Conservation (phyloP, 2,888 invertebrate genomes). For the Drosophila putrida region DNA sequence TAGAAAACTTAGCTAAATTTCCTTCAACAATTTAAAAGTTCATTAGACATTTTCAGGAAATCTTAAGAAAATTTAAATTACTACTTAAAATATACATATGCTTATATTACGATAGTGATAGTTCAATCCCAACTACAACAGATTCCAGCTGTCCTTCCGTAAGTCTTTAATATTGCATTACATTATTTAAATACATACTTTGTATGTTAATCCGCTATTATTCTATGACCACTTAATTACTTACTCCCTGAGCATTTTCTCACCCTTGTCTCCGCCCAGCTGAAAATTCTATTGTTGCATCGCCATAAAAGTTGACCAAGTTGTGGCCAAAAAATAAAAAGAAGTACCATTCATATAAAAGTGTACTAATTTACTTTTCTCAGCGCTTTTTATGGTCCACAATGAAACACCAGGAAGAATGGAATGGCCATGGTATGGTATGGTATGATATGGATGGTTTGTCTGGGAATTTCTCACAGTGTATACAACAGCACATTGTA, state of each 20-base stretch:
- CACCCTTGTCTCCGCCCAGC: slow-evolving; percentile 34
- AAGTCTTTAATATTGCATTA: slow-evolving; percentile 2
- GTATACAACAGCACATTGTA: slow-evolving; percentile 62
- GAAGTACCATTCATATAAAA: slow-evolving; percentile 55
- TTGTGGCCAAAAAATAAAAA: slow-evolving; percentile 17
- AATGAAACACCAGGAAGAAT: slow-evolving; percentile 29
- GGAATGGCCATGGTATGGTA: background rate
- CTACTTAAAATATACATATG: background rate
- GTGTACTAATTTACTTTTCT: slow-evolving; percentile 74
- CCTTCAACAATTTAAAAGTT: slow-evolving; percentile 14
- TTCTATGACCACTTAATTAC: slow-evolving; percentile 39
- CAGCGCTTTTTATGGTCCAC: slow-evolving; percentile 54
- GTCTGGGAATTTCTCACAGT: slow-evolving; percentile 77
- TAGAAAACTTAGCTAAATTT: slow-evolving; percentile 18
- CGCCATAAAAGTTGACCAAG: slow-evolving; percentile 68
- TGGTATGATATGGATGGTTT: slow-evolving; percentile 2
- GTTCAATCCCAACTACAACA: no score
- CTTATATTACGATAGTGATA: no score
- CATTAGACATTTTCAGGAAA: background rate
- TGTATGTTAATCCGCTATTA: slow-evolving; percentile 5
- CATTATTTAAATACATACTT: slow-evolving; percentile 3
- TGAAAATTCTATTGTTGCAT: slow-evolving; percentile 61
- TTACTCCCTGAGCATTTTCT: slow-evolving; percentile 32
- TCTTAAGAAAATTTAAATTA: slow-evolving; percentile 7
- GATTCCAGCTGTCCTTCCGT: background rate